Percentiles rank a stretch among this genome's conserved stretches.
These are phyloP conservation scores for Herpailurus yagouaroundi DNA, from an alignment of 2,113 vertebrate genomes.

Conservation along the genomic window DNA sequence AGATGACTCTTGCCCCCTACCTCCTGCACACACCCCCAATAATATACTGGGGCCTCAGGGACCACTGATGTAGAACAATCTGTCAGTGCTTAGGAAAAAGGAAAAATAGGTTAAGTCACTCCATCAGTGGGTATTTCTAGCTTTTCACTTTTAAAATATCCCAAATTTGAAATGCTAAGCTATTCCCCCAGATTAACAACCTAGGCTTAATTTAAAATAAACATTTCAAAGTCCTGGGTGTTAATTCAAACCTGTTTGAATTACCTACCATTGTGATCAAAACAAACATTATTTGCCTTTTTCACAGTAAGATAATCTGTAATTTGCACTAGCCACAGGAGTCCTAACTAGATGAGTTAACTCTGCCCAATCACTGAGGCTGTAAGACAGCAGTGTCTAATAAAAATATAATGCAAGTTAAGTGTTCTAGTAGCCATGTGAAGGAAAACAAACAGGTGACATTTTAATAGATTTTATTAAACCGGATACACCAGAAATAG, in stretches of 20 bases:
- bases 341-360: not conserved
- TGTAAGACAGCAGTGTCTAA: not conserved
- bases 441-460: not conserved
- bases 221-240: constrained; percentile 19
- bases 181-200: constrained; percentile 15
- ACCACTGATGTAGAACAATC: not conserved
- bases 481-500: not conserved
- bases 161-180: constrained; percentile 20
- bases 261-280: not conserved
- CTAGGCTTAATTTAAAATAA: constrained; percentile 10
- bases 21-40: not conserved
- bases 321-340: constrained; percentile 2
- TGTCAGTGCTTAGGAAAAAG: not conserved
- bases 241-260: not conserved
- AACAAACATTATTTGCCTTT: not conserved
- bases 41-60: not conserved
- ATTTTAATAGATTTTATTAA: not conserved
- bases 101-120: not conserved
- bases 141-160: constrained; percentile 32
- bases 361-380: not conserved
- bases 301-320: not conserved
- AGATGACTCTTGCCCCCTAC: not conserved
- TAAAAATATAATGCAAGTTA: constrained; percentile 10
- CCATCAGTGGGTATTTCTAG: not conserved
- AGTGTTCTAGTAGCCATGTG: not conserved